Base-by-base conservation (phyloP, 2,113 vertebrate genomes). In the Malurus melanocephalus region DNA sequence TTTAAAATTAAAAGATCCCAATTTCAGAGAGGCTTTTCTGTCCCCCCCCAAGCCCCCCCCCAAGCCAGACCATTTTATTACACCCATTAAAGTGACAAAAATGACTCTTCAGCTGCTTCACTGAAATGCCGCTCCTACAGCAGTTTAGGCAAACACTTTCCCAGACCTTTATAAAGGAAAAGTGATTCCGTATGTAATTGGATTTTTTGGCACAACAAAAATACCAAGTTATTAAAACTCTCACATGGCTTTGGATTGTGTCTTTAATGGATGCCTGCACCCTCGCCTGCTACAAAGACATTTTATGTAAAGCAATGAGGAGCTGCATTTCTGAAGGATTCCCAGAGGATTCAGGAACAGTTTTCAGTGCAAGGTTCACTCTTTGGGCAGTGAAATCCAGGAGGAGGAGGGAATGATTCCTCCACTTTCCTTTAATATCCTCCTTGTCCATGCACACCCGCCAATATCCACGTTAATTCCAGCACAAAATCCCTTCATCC, bases 291-390 rank as follows among this genome's bases (percentile, higher is more conserved):
- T 23, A 42, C 48, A 20, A 38, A 32, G 60, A 16, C 13, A 3
- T 30, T 43, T 48, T 2, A 28, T 9, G 13, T 4, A 18, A 19
- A 52, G 76, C 49, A 26, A 21, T 8, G 11, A 66, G 6, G 10
- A 75, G 68, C 61, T 24, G 49, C 30, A 0, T 28, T 55, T 55
- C 48, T 77, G 57, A 40, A 69, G 64, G 40, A 1, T 53, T 61
- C 56, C 65, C 45, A 1, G 32, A 2, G 67, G 33, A 61, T 53
- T 28, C 3, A 2, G 66, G 0, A 9, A 21, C 19, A 5, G 14
- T 4, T 20, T 14, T 33, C 74, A 17, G 49, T 7, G 0, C 21
- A 4, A 16, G 11, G 48, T 11, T 43, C 3, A 0, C 3, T 23
- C 42, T 65, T 13, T 2, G 23, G 48, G 72, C 46, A 53, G 24